Percentiles rank a stretch among this genome's conserved stretches.
Conservation (phyloP, 2,797 vertebrate species). For the Epinephelus coioides region DNA sequence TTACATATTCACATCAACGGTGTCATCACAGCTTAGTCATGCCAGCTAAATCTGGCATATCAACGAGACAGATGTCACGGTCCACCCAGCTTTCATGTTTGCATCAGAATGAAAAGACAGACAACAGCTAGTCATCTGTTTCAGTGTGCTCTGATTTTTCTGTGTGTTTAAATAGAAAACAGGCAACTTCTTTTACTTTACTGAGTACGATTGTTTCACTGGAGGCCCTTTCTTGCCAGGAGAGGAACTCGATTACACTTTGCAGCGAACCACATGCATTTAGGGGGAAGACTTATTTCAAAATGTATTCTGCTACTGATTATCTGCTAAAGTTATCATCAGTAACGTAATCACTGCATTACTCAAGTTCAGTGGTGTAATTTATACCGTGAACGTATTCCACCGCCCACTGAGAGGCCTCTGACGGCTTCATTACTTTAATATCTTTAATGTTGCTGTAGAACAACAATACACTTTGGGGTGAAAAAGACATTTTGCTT, state of each 20-base stretch:
- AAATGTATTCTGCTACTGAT: constrained; percentile 47
- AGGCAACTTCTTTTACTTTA: constrained; percentile 40
- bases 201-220: constrained; percentile 15
- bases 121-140: constrained; percentile 61
- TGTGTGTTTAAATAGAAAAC: constrained; percentile 54
- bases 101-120: constrained; percentile 47
- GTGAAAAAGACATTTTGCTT: constrained; percentile 49
- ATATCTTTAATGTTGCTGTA: constrained; percentile 50
- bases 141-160: constrained; percentile 37
- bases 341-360: constrained; percentile 37
- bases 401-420: constrained; percentile 36
- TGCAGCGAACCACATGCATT: constrained; percentile 26
- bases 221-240: constrained; percentile 15
- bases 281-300: constrained; percentile 43
- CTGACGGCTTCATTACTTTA: constrained; percentile 39
- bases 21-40: constrained; percentile 68
- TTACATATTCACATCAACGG: constrained; percentile 47
- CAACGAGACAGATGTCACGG: constrained; percentile 53
- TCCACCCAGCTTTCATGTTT: constrained; percentile 65
- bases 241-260: constrained; percentile 24
- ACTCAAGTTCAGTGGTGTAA: constrained; percentile 41
- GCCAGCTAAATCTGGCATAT: constrained; percentile 53
- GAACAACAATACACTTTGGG: constrained; percentile 39
- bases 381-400: constrained; percentile 28
- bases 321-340: constrained; percentile 52